phyloP scores from a whole-genome alignment of 35 echinoderm and acorn worm species.

The Apostichopus parvimensis region DNA sequence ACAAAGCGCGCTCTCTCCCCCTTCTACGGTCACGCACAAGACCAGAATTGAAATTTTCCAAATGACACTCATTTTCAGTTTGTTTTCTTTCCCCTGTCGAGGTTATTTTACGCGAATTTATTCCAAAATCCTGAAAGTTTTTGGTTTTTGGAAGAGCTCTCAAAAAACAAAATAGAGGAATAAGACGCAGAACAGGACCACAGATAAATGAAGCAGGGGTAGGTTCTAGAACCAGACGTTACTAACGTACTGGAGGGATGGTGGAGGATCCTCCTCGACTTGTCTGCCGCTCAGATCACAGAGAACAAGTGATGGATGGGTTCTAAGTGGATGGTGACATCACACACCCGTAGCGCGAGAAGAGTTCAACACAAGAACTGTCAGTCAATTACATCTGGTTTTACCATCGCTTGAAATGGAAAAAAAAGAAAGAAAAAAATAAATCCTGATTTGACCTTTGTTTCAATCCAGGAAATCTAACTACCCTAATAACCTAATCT shows the following conservation, averaged over 20 bases:
- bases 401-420: not conserved
- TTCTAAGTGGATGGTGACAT: too few relatives aligned
- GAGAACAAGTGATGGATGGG: too few relatives aligned
- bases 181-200: too few relatives aligned
- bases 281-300: too few relatives aligned
- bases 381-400: not conserved
- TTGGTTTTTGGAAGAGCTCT: not conserved
- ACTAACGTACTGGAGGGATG: too few relatives aligned
- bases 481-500: conserved; percentile 10
- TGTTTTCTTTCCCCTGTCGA: not conserved
- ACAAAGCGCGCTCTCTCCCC: not conserved
- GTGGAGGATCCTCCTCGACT: too few relatives aligned
- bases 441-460: conserved; percentile 23
- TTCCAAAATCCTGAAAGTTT: not conserved
- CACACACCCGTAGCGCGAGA: too few relatives aligned
- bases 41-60: not conserved
- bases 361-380: too few relatives aligned
- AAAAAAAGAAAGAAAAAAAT: not conserved
- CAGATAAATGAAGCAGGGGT: too few relatives aligned
- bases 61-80: not conserved
- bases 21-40: not conserved
- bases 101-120: not conserved
- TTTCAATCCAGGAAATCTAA: conserved; percentile 49
- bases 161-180: too few relatives aligned
- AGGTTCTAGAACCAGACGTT: too few relatives aligned